Conservation (phyloP, 2,888 invertebrate species). For the Euspilapteryx auroguttella region DNA sequence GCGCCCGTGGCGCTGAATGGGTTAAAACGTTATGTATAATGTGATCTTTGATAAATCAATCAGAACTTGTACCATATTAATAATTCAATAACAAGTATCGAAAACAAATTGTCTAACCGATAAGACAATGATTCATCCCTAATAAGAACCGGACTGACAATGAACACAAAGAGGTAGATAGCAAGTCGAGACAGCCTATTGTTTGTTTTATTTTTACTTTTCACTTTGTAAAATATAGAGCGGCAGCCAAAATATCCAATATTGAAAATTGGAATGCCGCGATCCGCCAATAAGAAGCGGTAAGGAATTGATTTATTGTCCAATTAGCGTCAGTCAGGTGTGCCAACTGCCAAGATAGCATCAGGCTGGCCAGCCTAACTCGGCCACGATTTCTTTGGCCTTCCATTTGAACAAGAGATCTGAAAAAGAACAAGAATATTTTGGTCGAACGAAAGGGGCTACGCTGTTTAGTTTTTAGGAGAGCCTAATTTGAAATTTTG, state of each 20-base stretch:
- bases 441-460: too few species aligned
- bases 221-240: slow-evolving; percentile 61
- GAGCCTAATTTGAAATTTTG: slow-evolving; percentile 55
- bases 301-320: slow-evolving; percentile 62
- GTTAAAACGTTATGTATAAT: too few species aligned
- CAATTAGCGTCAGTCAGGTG: slow-evolving; percentile 63
- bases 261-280: slow-evolving; percentile 61
- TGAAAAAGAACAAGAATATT: too few species aligned
- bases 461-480: slow-evolving; percentile 39
- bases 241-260: too few species aligned
- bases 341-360: slow-evolving; percentile 62
- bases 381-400: slow-evolving; percentile 18
- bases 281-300: slow-evolving; percentile 61
- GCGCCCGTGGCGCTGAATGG: too few species aligned
- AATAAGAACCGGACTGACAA: slow-evolving; percentile 53
- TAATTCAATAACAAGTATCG: slow-evolving; percentile 50
- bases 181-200: too few species aligned
- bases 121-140: slow-evolving; percentile 47
- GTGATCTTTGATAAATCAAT: too few species aligned
- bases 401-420: too few species aligned
- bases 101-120: slow-evolving; percentile 58
- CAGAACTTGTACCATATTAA: too few species aligned
- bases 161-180: slow-evolving; percentile 60
- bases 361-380: slow-evolving; percentile 56
- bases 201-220: slow-evolving; percentile 55